Evolutionary conservation across 2,888 invertebrate genomes (phyloP).

Genomic region (Melanostoma scalare): DNA sequence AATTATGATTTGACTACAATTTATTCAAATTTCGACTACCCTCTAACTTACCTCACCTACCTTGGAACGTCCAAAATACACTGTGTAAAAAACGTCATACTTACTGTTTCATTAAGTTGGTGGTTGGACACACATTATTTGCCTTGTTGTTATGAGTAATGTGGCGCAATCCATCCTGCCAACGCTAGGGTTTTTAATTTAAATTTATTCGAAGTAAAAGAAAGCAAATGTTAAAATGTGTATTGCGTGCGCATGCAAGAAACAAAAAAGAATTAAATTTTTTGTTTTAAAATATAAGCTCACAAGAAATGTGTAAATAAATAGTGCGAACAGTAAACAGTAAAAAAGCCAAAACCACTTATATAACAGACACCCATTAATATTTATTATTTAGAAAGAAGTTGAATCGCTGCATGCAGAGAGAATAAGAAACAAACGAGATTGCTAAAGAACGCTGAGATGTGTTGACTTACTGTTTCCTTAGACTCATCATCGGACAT

Average conservation of each 20-base stretch:
- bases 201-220: constrained; percentile 39
- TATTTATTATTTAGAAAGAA: neutral
- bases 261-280: constrained; percentile 18
- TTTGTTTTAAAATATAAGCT: constrained; percentile 4
- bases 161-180: constrained; percentile 94
- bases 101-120: constrained; percentile 99
- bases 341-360: constrained; percentile 28
- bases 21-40: neutral
- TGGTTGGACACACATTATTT: constrained; percentile 97
- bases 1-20: no score
- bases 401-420: constrained; percentile 47
- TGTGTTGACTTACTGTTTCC: constrained; percentile 97
- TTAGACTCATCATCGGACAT: constrained; percentile 98
- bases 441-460: neutral
- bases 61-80: neutral
- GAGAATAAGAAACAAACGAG: constrained; percentile 14
- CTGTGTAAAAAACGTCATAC: constrained; percentile 82
- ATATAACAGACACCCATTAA: neutral
- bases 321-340: constrained; percentile 5
- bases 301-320: neutral
- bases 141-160: constrained; percentile 98
- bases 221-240: constrained; percentile 29
- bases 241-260: constrained; percentile 49
- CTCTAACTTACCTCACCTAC: constrained; percentile 9
- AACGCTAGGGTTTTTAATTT: constrained; percentile 85